A percentile compares a stretch with the other conserved stretches of the same genome.
Conservation (phyloP, 2,797 vertebrate species). For the Myotis planiceps region DNA sequence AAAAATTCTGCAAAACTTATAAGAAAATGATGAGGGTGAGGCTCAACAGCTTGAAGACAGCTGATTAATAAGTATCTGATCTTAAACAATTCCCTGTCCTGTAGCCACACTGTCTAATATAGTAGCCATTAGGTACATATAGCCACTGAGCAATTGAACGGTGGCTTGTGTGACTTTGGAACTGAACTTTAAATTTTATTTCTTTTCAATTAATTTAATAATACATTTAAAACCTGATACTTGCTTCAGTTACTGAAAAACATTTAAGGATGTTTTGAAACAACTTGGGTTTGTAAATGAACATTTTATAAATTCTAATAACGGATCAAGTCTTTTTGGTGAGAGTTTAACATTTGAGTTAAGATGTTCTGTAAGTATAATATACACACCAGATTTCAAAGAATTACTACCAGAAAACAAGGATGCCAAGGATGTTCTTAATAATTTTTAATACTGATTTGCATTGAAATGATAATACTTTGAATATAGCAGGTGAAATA, state of each 20-base stretch:
- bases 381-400: neutral
- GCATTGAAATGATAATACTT: conserved; percentile 22
- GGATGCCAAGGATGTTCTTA: neutral
- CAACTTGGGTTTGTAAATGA: neutral
- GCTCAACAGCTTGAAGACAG: neutral
- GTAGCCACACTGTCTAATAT: neutral
- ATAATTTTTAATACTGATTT: neutral
- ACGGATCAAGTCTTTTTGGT: neutral
- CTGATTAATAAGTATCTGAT: neutral
- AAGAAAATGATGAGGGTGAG: neutral
- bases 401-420: neutral
- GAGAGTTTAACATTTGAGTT: neutral
- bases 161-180: neutral
- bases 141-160: neutral
- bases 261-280: conserved; percentile 3
- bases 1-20: conserved; percentile 4
- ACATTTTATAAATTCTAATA: conserved; percentile 29
- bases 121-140: neutral
- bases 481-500: neutral
- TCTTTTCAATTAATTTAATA: conserved; percentile 16
- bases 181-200: neutral
- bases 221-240: neutral
- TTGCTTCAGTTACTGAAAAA: neutral
- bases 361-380: neutral
- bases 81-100: neutral